These are phyloP conservation scores for Eulemur rufifrons DNA, from an alignment of 2,113 vertebrate species.

Conservation along the genomic window DNA sequence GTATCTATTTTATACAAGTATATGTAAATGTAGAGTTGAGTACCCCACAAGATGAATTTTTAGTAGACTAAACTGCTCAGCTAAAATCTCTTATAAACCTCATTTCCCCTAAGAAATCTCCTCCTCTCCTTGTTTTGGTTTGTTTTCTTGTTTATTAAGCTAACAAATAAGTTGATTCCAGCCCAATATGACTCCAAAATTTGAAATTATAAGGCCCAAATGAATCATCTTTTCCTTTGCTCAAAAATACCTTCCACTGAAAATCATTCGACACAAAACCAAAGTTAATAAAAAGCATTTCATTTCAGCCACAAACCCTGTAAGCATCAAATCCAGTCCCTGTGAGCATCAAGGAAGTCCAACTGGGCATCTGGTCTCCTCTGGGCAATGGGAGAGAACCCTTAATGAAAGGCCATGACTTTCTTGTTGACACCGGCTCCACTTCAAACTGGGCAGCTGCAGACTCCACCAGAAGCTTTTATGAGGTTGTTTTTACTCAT, in stretches of 20 bases:
- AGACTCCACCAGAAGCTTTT: neutral
- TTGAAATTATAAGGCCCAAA: constrained; percentile 45
- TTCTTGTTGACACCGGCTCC: neutral
- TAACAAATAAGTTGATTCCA: neutral
- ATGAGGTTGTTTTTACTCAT: constrained; percentile 35
- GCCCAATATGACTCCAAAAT: neutral
- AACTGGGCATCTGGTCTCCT: constrained; percentile 21
- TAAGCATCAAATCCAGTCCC: neutral
- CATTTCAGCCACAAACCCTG: neutral
- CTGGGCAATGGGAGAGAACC: neutral
- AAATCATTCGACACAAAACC: neutral
- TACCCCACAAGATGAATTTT: neutral
- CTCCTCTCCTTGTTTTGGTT: neutral
- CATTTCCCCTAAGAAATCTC: constrained; percentile 18
- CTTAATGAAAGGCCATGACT: constrained; percentile 20
- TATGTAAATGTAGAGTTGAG: neutral
- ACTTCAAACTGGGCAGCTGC: neutral
- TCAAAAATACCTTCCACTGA: neutral
- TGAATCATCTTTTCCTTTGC: constrained; percentile 57
- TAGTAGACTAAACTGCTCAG: neutral
- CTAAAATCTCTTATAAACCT: neutral
- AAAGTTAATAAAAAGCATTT: constrained; percentile 48
- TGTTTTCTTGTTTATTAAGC: constrained; percentile 45
- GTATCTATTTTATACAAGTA: neutral
- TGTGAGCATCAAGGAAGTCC: neutral